Evolutionary conservation across 2,888 invertebrate genomes (phyloP).

Genomic region (Ophioninae sp.): DNA sequence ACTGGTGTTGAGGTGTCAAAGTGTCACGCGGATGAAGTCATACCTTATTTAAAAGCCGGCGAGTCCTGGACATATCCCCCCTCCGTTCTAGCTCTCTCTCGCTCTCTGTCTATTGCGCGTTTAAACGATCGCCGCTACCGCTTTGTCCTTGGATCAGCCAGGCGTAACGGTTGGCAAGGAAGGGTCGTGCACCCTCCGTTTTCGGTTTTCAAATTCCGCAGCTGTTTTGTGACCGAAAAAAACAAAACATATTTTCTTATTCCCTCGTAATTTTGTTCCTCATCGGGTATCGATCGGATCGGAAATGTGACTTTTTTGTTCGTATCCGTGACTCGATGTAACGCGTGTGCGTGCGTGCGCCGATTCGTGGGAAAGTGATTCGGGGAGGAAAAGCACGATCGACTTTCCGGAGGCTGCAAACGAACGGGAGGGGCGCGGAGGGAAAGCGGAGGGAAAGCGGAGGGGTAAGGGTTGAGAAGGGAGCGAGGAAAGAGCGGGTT

Average conservation of each 20-base stretch:
- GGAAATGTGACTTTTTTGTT: neutral
- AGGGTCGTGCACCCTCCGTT: neutral
- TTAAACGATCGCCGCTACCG: constrained; percentile 2
- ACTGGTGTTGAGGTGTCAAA: constrained; percentile 41
- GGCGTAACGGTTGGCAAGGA: constrained; percentile 6
- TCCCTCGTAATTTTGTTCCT: neutral
- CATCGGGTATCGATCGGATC: neutral
- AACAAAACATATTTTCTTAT: neutral
- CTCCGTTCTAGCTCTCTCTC: neutral
- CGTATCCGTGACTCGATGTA: neutral
- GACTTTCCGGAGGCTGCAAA: constrained; percentile 63
- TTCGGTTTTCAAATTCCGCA: neutral
- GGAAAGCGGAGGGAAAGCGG: constrained; percentile 1
- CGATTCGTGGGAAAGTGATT: constrained; percentile 25
- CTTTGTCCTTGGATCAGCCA: constrained; percentile 21
- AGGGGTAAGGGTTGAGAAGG: neutral
- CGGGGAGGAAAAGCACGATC: constrained; percentile 37
- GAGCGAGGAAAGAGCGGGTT: neutral
- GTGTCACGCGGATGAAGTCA: constrained; percentile 50
- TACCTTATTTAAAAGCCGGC: constrained; percentile 32
- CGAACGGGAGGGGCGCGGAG: constrained; percentile 8
- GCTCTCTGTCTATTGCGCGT: constrained; percentile 7
- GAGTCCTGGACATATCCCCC: neutral
- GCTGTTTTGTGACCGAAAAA: neutral
- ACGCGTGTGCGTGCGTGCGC: neutral